A percentile compares a stretch with the other conserved stretches of the same genome.
Evolutionary conservation across 1,140 invertebrate genomes (phyloP).

Genomic region (Holotrichia oblita): DNA sequence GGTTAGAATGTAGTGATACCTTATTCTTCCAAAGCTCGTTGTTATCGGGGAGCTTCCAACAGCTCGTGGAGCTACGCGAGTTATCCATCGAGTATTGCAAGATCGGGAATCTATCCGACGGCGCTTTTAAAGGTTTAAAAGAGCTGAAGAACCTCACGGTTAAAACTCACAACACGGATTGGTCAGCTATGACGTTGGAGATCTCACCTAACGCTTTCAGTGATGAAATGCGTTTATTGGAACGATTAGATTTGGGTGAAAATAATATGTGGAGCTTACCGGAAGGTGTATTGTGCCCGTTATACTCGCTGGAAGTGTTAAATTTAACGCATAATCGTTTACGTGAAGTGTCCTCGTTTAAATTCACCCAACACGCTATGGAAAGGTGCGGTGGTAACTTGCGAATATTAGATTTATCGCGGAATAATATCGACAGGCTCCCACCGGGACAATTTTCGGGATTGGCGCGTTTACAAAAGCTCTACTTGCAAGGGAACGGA

Average conservation of each 20-base stretch:
- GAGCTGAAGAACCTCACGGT: conserved; percentile 86
- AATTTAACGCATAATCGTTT: conserved; percentile 86
- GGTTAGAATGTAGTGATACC: conserved; percentile 84
- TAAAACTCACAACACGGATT: conserved; percentile 87
- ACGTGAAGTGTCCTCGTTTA: conserved; percentile 78
- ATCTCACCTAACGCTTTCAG: conserved; percentile 79
- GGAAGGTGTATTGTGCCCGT: conserved; percentile 81
- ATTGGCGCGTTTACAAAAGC: conserved; percentile 68
- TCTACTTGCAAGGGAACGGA: conserved; percentile 72
- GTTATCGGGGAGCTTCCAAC: conserved; percentile 83
- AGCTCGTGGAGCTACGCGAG: conserved; percentile 81
- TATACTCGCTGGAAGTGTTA: conserved; percentile 78
- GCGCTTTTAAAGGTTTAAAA: conserved; percentile 81
- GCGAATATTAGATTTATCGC: conserved; percentile 79
- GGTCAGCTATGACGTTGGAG: conserved; percentile 85
- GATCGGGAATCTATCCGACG: conserved; percentile 85
- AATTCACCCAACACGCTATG: conserved; percentile 71
- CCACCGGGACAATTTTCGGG: conserved; percentile 77
- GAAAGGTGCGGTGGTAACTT: conserved; percentile 79
- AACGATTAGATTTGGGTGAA: conserved; percentile 83
- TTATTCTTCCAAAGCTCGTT: conserved; percentile 89
- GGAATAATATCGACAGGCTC: conserved; percentile 83
- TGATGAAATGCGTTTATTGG: conserved; percentile 75
- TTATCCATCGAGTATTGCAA: conserved; percentile 91
- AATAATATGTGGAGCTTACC: conserved; percentile 90